Percentiles rank a stretch among this genome's conserved stretches.
phyloP scores from a whole-genome alignment of 2,888 invertebrate species.

The Xanthorhoe designata region DNA sequence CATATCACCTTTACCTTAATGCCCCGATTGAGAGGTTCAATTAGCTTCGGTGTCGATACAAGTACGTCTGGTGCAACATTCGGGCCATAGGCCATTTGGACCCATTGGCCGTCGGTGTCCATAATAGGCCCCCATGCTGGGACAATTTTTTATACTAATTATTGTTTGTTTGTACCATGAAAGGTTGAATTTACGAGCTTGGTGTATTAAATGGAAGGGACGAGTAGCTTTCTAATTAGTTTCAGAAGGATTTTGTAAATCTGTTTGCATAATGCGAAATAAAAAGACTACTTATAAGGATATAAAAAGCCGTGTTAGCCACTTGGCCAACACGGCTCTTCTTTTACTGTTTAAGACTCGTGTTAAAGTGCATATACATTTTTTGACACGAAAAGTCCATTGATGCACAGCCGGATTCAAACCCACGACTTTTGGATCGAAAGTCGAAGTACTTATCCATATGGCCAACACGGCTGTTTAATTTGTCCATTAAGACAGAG shows the following conservation, averaged over 20 bases:
- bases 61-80: conserved; percentile 34
- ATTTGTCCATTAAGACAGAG: no score
- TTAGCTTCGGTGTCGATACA: conserved; percentile 55
- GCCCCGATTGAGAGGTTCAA: conserved; percentile 61
- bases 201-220: conserved; percentile 25
- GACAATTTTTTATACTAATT: conserved; percentile 54
- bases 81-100: conserved; percentile 28
- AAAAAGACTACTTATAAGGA: no score
- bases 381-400: no score
- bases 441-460: no score
- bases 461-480: no score
- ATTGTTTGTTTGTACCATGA: conserved; percentile 54
- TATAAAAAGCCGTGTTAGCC: no score
- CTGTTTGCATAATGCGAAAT: no score
- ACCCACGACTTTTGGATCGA: no score
- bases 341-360: no score
- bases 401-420: no score
- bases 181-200: conserved; percentile 36
- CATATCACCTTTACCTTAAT: conserved; percentile 52
- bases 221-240: conserved; percentile 26
- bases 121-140: conserved; percentile 50
- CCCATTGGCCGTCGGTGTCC: conserved; percentile 32
- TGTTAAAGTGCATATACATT: no score
- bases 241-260: not conserved
- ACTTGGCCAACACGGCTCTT: no score